Base-by-base conservation (phyloP, 2,888 invertebrate genomes). In the Hemaris fuciformis region DNA sequence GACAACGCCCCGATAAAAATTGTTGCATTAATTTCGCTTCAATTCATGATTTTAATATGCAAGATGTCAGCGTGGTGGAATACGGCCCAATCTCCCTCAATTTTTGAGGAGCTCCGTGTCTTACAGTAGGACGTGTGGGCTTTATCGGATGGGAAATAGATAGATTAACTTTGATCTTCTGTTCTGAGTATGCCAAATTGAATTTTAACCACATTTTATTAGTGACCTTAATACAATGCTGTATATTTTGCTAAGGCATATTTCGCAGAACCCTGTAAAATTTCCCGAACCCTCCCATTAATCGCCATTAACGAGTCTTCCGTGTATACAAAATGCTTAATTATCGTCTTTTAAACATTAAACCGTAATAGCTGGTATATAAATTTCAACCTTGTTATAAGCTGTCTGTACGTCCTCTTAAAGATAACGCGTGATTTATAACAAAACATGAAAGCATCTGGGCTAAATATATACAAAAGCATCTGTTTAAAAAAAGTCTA, bases 401-500 rank as follows among this genome's bases (percentile, higher is more conserved):
- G 13, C 27, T 18, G 38, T 38, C 15, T 5, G 20, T 5, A 25
- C 22, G 27, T n/a, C 27, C 20, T 31, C 31, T 31, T 20, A n/a
- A 27, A 42, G 27, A 34, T 38, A 46, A 15, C 15, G 15, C 23
- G n/a, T 34, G 34, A 20, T 10, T 31, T 27, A 46, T 34, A 15
- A 23, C 34, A n/a, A 43, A 59, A 59, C 18, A 34, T 8, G 23
- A 31, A 27, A 25, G 23, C 34, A 46, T 23, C 46, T 43, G 13
- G 31, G 27, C 53, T 27, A 53, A 46, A 60, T 53, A 41, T 48
- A 60, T 38, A 60, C 60, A 53, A 20, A 42, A 48, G 53, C 41
- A 23, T 60, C 53, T 60, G 60, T 27, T 60, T 46, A 60, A 38
- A 48, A 60, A 43, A 60, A 60, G 10, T 64, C 27, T 63, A 63